Evolutionary conservation across 2,888 invertebrate genomes (phyloP).

Genomic region (Idaea biselata): DNA sequence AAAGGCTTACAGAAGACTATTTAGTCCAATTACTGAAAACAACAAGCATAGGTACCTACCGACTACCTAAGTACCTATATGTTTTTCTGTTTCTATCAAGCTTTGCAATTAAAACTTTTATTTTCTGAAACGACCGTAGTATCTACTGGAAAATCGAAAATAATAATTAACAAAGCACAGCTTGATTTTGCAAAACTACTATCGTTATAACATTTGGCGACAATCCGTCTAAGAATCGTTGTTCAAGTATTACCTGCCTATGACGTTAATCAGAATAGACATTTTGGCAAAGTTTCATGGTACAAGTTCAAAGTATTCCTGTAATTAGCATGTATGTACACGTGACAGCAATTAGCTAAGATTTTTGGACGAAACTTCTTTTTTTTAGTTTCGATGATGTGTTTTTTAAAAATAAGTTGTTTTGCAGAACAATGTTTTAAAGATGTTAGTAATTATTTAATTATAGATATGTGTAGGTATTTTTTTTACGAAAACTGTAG

Average conservation of each 20-base stretch:
- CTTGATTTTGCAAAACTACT: no score
- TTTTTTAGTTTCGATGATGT: constrained; percentile 14
- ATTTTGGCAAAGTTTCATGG: constrained; percentile 47
- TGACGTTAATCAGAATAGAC: constrained; percentile 6
- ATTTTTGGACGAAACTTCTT: constrained; percentile 26
- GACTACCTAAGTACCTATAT: no score
- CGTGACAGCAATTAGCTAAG: constrained; percentile 47
- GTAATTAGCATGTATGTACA: constrained; percentile 51
- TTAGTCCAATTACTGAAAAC: no score
- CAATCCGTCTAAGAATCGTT: not conserved
- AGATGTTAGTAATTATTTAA: not conserved
- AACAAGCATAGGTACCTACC: no score
- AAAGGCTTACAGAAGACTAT: no score
- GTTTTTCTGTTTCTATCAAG: no score
- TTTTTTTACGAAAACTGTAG: not conserved
- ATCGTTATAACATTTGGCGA: not conserved
- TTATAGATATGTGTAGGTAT: not conserved
- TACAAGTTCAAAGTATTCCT: constrained; percentile 69
- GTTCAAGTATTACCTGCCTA: not conserved
- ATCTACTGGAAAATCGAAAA: no score
- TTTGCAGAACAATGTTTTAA: not conserved
- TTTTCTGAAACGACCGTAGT: no score
- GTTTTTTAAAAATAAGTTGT: constrained; percentile 12
- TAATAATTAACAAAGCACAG: no score
- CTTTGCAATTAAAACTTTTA: no score